Percentiles rank a stretch among this genome's conserved stretches.
Evolutionary conservation across 2,113 vertebrate species (phyloP).

Genomic region (Cygnus atratus): DNA sequence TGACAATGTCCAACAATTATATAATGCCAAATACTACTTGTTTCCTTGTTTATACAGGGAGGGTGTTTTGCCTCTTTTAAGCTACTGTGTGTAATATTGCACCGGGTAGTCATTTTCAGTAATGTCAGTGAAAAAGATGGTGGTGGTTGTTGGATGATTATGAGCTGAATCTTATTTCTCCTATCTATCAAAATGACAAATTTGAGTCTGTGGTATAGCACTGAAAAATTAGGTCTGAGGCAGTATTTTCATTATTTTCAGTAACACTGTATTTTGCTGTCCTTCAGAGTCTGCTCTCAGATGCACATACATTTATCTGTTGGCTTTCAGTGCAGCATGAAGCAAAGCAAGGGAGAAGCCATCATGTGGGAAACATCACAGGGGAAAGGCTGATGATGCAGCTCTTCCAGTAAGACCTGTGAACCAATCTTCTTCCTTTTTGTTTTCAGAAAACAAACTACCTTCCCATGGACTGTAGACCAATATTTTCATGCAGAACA

Average conservation of each 20-base stretch:
- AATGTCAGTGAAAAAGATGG: not conserved
- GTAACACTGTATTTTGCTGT: not conserved
- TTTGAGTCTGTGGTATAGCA: not conserved
- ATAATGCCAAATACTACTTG: not conserved
- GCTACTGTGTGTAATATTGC: not conserved
- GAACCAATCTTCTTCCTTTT: not conserved
- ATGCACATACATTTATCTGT: not conserved
- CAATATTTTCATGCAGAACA: not conserved
- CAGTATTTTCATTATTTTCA: not conserved
- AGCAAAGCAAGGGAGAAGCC: not conserved
- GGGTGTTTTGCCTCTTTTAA: not conserved
- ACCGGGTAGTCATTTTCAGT: not conserved
- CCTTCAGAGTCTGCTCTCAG: not conserved
- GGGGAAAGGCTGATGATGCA: not conserved
- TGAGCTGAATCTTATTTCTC: not conserved
- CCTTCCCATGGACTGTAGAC: not conserved
- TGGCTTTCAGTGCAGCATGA: not conserved
- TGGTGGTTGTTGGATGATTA: not conserved
- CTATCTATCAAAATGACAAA: not conserved
- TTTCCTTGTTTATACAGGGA: not conserved
- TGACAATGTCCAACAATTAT: not conserved
- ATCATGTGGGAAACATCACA: not conserved
- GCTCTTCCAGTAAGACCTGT: not conserved
- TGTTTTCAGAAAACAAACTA: not conserved
- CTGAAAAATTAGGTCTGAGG: not conserved